Base-by-base conservation (phyloP, 2,888 invertebrate genomes). In the Mechanitis messenoides region DNA sequence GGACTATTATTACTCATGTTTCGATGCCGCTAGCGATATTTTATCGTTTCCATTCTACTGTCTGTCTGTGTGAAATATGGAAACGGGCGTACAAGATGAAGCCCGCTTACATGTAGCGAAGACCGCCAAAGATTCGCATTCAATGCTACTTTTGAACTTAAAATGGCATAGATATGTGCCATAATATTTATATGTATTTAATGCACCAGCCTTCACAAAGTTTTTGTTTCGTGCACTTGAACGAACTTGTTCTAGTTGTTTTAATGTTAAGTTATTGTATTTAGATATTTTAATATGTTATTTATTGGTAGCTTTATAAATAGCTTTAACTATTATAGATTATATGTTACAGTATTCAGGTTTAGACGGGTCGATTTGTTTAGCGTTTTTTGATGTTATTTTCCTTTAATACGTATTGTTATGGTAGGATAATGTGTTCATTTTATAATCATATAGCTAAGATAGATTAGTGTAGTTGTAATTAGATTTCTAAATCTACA, bases 51-150 rank as follows among this genome's bases (percentile, higher is more conserved):
- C 98, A 98, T 80, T 97, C 97, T 53, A 97, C 98, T 0, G 97
- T 98, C 2, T 98, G 98, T 79, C 91, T 98, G 63, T 97, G 97
- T 82, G 98, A 98, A 85, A 97, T 98, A 74, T 98, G 98, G 98
- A 98, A 98, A 85, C 92, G 95, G 71, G 97, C 97, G 6, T 98
- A 98, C 83, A 98, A 98, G 87, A 94, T 96, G 78, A 96, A 96
- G 77, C 95, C 95, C 2, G 93, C 95, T 76, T 95, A 95, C 77
- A 95, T 95, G 95, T 95, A 94, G 92, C 89, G 84, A 83, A 79
- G 74, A 79, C 80, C 73, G 71, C 78, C 73, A 71, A 84, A 80
- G 78, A 88, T 84, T 75, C 81, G 74, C 76, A 76, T 73, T 71
- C 78, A 66, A 62, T 60, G 56, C 47, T 50, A 67, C 50, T 64